Conservation (phyloP, 2,888 invertebrate species). For the Apamea epomidion region DNA sequence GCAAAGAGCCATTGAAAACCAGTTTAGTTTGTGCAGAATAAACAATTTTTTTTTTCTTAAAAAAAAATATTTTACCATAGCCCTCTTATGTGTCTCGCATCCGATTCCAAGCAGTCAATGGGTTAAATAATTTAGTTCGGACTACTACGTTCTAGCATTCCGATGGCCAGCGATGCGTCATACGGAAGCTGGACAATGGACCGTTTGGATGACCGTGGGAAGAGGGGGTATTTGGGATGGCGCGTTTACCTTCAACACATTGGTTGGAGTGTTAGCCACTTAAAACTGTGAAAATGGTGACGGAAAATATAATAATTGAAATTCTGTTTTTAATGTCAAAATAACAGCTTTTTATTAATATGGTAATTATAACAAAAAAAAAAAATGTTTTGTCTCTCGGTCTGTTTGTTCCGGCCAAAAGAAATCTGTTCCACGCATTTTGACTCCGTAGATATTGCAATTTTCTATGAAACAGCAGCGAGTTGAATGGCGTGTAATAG, state of each 20-base stretch:
- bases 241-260: conserved; percentile 12
- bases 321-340: too few relatives aligned
- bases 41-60: too few relatives aligned
- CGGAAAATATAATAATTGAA: not conserved
- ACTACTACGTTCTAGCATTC: conserved; percentile 54
- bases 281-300: not conserved
- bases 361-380: too few relatives aligned
- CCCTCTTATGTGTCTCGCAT: not conserved
- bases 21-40: not conserved
- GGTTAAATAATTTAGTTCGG: conserved; percentile 48
- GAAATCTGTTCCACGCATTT: too few relatives aligned
- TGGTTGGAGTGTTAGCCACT: not conserved
- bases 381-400: too few relatives aligned
- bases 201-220: conserved; percentile 63
- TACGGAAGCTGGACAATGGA: conserved; percentile 63
- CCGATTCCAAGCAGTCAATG: conserved; percentile 1
- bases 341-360: too few relatives aligned
- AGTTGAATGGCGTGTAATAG: too few relatives aligned
- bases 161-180: conserved; percentile 56
- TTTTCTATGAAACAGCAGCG: too few relatives aligned
- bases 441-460: too few relatives aligned
- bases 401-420: too few relatives aligned
- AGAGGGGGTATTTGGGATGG: conserved; percentile 26
- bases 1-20: not conserved
- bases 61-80: not conserved